Percentiles rank a stretch among this genome's conserved stretches.
phyloP scores from a whole-genome alignment of 2,888 invertebrate genomes.

The Agriopis leucophaearia region DNA sequence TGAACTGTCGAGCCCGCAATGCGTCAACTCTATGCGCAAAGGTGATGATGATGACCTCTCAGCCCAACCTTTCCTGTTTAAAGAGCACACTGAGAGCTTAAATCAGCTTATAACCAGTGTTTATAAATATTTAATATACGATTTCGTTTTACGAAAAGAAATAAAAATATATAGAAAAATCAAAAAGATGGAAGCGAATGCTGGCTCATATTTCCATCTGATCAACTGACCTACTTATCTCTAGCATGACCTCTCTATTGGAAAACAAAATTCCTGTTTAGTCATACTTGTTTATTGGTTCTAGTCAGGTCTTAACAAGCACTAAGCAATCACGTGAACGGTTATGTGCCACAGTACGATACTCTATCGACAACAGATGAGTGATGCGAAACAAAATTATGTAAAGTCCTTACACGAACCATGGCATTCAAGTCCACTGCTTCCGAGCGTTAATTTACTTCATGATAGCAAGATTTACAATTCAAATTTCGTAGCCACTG shows the following conservation, averaged over 20 bases:
- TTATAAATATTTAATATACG: background rate
- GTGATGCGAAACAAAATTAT: background rate
- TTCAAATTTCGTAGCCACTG: constrained; percentile 11
- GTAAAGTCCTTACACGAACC: background rate
- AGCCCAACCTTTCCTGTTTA: background rate
- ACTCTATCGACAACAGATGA: background rate
- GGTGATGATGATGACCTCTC: constrained; percentile 12
- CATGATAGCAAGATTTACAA: constrained; percentile 10
- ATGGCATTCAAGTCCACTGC: background rate
- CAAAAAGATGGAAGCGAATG: constrained; percentile 1
- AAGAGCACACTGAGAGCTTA: background rate
- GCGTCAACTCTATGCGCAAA: constrained; percentile 21
- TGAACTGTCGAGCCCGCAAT: constrained; percentile 38
- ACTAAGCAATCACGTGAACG: constrained; percentile 4
- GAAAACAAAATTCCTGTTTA: constrained; percentile 10
- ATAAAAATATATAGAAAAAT: background rate
- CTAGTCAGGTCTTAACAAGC: background rate
- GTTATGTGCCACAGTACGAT: background rate
- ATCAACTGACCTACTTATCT: constrained; percentile 17
- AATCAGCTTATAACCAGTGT: no score
- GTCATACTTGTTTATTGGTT: constrained; percentile 9
- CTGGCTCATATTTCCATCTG: constrained; percentile 13
- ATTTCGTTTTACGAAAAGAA: background rate
- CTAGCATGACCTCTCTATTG: constrained; percentile 1
- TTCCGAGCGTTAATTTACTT: constrained; percentile 3